Conservation (phyloP, 2,797 vertebrate species). For the Glyptemys insculpta region DNA sequence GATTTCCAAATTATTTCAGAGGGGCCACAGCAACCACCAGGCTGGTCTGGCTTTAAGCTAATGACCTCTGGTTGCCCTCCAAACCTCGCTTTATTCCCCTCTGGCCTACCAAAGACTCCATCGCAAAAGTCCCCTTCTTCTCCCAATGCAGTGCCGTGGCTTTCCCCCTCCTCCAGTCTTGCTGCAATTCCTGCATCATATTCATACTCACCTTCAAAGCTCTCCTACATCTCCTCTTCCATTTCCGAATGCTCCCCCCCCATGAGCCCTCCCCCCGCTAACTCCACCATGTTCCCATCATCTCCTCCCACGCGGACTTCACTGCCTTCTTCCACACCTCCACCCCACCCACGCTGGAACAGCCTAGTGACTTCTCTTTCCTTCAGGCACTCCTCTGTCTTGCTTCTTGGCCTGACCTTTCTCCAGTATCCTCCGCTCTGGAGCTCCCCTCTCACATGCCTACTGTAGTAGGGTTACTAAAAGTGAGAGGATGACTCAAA, state of each 20-base stretch:
- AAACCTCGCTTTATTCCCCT: not conserved
- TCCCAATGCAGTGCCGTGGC: not conserved
- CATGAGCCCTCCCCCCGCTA: not conserved
- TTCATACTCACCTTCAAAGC: not conserved
- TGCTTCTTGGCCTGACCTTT: not conserved
- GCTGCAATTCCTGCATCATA: not conserved
- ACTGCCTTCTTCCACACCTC: not conserved
- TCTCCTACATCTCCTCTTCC: not conserved
- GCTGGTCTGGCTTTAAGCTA: not conserved
- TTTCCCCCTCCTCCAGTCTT: not conserved
- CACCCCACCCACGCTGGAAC: not conserved
- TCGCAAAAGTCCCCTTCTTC: not conserved
- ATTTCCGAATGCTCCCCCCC: not conserved
- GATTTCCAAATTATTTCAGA: not conserved
- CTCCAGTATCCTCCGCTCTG: not conserved
- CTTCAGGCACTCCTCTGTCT: not conserved
- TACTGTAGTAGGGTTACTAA: not conserved
- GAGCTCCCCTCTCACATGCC: not conserved
- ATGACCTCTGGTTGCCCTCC: not conserved
- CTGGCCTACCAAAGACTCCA: not conserved
- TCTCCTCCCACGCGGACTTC: not conserved
- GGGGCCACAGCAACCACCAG: not conserved
- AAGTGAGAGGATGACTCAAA: not conserved
- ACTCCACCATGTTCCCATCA: not conserved
- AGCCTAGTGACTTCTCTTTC: not conserved